Percentiles rank a stretch among this genome's conserved stretches.
These are phyloP conservation scores for Pseudomyrmex flavicornis DNA, from an alignment of 1,140 invertebrate species.

Conservation along the genomic window DNA sequence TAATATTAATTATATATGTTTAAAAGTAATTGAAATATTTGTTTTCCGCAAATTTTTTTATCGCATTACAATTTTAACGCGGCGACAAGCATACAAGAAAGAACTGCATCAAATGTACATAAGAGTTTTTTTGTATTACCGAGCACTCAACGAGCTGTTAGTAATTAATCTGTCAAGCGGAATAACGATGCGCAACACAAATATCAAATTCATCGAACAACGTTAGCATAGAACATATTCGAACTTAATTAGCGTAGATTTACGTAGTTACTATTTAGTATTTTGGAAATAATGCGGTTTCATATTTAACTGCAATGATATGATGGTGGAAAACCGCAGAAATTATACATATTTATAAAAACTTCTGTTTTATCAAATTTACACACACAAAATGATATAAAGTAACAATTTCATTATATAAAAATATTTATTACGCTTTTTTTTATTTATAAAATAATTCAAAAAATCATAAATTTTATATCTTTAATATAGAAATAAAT, in stretches of 20 bases:
- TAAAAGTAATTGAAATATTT: neutral
- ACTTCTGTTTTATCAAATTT: neutral
- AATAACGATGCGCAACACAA: slow-evolving; percentile 25
- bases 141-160: slow-evolving; percentile 32
- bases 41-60: neutral
- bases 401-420: neutral
- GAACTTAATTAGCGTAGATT: slow-evolving; percentile 50
- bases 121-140: slow-evolving; percentile 22
- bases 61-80: neutral
- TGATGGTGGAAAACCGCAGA: neutral
- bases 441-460: neutral
- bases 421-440: neutral
- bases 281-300: slow-evolving; percentile 32
- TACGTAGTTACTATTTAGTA: slow-evolving; percentile 41
- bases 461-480: neutral
- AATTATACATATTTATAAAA: neutral
- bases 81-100: neutral
- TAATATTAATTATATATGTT: no score
- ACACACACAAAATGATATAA: neutral
- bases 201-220: slow-evolving; percentile 46
- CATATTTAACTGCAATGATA: slow-evolving; percentile 6
- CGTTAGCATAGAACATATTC: slow-evolving; percentile 33
- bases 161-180: slow-evolving; percentile 53
- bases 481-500: no score
- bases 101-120: neutral